Percentiles rank a stretch among this genome's conserved stretches.
Evolutionary conservation across 2,113 vertebrate species (phyloP).

Genomic region (Orthonyx spaldingii): DNA sequence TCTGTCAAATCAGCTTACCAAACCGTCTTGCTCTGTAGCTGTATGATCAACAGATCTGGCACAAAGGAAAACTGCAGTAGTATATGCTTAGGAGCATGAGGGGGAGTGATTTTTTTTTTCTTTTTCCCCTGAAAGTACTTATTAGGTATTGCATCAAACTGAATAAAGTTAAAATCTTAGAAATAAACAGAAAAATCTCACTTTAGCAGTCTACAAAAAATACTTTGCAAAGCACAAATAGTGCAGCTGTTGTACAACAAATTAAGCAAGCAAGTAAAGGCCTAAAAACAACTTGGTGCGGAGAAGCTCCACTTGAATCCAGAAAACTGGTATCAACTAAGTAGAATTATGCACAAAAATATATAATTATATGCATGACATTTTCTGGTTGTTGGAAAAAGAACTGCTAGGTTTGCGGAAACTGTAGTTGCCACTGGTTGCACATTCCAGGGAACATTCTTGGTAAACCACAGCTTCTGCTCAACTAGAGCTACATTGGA

Average conservation of each 20-base stretch:
- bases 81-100: neutral
- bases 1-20: neutral
- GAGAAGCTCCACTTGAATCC: neutral
- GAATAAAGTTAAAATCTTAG: neutral
- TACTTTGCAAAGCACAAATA: neutral
- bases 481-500: rapidly evolving
- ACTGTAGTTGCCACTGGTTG: neutral
- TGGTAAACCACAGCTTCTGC: neutral
- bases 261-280: neutral
- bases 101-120: rapidly evolving
- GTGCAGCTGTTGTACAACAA: neutral
- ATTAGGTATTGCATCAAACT: neutral
- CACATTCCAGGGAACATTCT: neutral
- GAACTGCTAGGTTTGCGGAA: neutral
- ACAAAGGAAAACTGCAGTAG: neutral
- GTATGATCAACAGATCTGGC: neutral
- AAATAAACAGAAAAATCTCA: neutral
- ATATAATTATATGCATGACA: neutral
- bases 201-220: neutral
- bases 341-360: neutral
- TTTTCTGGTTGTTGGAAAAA: neutral
- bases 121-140: neutral
- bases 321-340: neutral
- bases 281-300: neutral
- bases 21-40: neutral